Base-by-base conservation (phyloP, 64 coral and sea anemone genomes). In the Pachyseris speciosa region DNA sequence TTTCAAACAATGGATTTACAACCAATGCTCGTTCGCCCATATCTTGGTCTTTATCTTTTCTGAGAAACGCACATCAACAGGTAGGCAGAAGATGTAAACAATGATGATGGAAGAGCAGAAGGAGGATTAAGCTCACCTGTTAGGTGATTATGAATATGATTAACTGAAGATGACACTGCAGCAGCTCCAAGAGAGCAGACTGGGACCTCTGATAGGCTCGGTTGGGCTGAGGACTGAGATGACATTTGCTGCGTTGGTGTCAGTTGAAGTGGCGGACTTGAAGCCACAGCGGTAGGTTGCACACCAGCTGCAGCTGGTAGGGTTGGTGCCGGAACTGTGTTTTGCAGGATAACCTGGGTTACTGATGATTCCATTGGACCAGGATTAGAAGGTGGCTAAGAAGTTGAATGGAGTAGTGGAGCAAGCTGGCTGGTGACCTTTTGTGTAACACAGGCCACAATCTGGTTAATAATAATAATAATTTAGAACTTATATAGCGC, bases 1-100 rank as follows among this genome's bases (percentile, higher is more conserved):
- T 72, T 19, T 72, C 69, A 7, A 72, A 34, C 58, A 33, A 37
- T 39, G 69, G 70, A 53, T 87, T 43, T 29, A 45, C 34, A 25
- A 87, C 36, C 71, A 87, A 50, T 26, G 44, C 42, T 87, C 84
- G 38, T 87, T 87, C 7, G 25, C 61, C 84, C 84, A 87, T 55
- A 87, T 87, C n/a, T 72, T 87, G 12, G 64, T 39, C 39, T 87
- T 87, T 11, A 53, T 72, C 52, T 87, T 87, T 34, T 43, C 43
- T 27, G 37, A 41, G 16, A 87, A 64, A 26, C 64, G 38, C 3
- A 66, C 67, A 28, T 87, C 84, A 58, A 72, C 41, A 39, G 69
- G 69, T 28, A 73, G 33, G 12, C 37, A 31, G 37, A 31, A 13
- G 67, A 70, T 34, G 28, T 70, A 70, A 70, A 70, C 26, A 50